These are phyloP conservation scores for Mercenaria mercenaria DNA, from an alignment of 1,140 invertebrate genomes.

Conservation along the genomic window DNA sequence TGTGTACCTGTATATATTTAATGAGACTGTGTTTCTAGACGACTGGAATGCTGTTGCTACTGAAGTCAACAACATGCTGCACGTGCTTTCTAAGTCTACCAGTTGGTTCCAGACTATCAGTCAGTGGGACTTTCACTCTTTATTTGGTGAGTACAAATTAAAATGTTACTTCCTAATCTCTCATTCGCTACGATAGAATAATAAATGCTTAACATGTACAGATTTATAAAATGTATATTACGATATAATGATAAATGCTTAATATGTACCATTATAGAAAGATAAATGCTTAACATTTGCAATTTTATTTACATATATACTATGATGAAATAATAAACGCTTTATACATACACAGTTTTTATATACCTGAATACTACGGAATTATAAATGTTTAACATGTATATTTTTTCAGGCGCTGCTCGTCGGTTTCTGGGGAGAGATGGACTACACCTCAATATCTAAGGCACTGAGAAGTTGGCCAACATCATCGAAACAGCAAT, in stretches of 20 bases:
- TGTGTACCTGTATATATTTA: background rate
- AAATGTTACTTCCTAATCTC: too few species aligned
- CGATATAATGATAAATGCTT: too few species aligned
- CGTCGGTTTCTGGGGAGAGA: background rate
- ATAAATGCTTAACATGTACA: too few species aligned
- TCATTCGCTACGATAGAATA: too few species aligned
- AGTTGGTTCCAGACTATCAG: background rate
- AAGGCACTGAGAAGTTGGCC: conserved; percentile 4
- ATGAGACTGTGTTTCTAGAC: conserved; percentile 10
- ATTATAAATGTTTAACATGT: too few species aligned
- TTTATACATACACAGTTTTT: too few species aligned
- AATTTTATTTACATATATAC: too few species aligned
- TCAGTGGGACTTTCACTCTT: conserved; percentile 21
- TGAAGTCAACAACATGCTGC: background rate
- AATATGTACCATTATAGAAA: too few species aligned
- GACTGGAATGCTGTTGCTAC: conserved; percentile 27
- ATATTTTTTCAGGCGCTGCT: conserved; percentile 11
- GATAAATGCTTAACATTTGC: too few species aligned
- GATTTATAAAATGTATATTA: too few species aligned
- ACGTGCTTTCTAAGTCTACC: background rate
- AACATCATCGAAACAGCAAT: conserved; percentile 8
- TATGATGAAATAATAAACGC: too few species aligned
- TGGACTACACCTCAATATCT: background rate
- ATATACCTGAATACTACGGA: too few species aligned
- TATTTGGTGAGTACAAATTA: conserved; percentile 34